Percentiles rank a stretch among this genome's conserved stretches.
phyloP scores from a whole-genome alignment of 1,140 invertebrate genomes.

The Trigoniulus corallinus region DNA sequence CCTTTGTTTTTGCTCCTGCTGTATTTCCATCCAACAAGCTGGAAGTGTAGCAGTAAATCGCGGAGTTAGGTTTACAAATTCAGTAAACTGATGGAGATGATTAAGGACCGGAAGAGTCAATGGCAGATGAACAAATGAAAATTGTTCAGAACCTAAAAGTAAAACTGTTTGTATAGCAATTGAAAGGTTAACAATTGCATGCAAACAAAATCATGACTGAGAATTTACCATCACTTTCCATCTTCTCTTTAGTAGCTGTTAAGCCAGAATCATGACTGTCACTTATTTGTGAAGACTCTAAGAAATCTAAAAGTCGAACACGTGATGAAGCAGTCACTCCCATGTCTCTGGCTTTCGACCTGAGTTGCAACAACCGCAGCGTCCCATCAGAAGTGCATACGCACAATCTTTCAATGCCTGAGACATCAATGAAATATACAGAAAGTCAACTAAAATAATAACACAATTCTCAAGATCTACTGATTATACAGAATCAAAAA shows the following conservation, averaged over 20 bases:
- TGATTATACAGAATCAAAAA: constrained; percentile 2
- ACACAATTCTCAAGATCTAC: no score
- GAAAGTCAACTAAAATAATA: no score
- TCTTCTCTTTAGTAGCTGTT: no score
- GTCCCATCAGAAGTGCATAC: constrained; percentile 57
- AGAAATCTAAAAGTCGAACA: no score
- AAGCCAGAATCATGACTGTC: no score
- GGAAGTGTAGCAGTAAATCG: constrained; percentile 70
- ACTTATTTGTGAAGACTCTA: no score
- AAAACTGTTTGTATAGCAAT: constrained; percentile 7
- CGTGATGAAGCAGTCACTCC: no score
- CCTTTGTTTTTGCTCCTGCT: constrained; percentile 71
- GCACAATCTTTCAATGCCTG: constrained; percentile 63
- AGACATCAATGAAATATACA: constrained; percentile 9
- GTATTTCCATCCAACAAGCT: constrained; percentile 78
- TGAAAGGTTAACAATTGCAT: background rate
- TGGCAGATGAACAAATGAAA: constrained; percentile 38
- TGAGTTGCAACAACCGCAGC: constrained; percentile 55
- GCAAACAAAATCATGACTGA: no score
- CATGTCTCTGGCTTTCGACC: constrained; percentile 26
- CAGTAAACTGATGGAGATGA: constrained; percentile 41
- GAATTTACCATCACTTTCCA: no score
- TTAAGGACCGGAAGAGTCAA: constrained; percentile 35
- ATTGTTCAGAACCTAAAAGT: no score
- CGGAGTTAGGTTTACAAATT: constrained; percentile 40